Evolutionary conservation across 2,888 invertebrate species (phyloP).

Genomic region (Dione juno): DNA sequence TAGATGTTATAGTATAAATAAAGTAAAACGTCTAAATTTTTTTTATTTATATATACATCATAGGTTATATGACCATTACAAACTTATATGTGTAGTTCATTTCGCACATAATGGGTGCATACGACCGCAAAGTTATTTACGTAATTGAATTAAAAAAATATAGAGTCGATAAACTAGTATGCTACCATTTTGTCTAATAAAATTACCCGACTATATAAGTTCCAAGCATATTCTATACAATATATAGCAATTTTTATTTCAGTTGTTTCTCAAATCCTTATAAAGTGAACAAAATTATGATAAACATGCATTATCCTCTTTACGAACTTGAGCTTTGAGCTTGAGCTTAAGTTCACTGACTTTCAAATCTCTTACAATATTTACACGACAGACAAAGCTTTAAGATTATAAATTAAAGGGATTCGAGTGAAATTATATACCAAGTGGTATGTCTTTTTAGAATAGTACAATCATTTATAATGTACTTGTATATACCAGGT

Average conservation of each 20-base stretch:
- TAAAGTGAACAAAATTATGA: conserved; percentile 7
- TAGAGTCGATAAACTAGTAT: no score
- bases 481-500: neutral
- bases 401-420: neutral
- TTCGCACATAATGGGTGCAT: no score
- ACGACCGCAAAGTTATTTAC: no score
- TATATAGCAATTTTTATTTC: neutral
- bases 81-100: no score
- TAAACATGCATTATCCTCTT: conserved; percentile 1
- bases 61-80: no score
- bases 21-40: no score
- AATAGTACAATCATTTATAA: neutral
- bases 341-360: neutral
- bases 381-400: conserved; percentile 1
- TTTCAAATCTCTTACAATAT: conserved; percentile 1
- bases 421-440: neutral
- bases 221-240: neutral
- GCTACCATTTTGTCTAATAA: neutral
- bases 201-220: neutral
- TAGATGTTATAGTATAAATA: no score
- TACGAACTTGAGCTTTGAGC: neutral
- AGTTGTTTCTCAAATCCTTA: neutral
- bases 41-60: no score
- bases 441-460: no score
- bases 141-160: no score